Evolutionary conservation across 1,140 invertebrate genomes (phyloP).

Genomic region (Zaprionus lachaisei): DNA sequence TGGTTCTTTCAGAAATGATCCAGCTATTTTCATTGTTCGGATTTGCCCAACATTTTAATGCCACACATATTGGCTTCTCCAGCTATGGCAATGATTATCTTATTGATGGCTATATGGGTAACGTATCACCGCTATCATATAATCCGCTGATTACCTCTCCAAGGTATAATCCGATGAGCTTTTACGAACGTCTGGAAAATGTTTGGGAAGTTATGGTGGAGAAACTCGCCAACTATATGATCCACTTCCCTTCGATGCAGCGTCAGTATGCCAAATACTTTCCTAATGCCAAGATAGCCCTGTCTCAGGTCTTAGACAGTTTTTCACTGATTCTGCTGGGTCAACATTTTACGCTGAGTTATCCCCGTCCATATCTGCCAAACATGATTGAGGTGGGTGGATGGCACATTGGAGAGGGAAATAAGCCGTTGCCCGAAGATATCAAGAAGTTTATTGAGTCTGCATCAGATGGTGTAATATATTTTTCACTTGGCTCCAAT

Average conservation of each 20-base stretch:
- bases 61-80: constrained; percentile 65
- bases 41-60: constrained; percentile 74
- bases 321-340: constrained; percentile 86
- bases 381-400: constrained; percentile 87
- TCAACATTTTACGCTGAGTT: constrained; percentile 85
- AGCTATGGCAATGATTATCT: constrained; percentile 64
- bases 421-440: constrained; percentile 82
- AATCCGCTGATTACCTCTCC: constrained; percentile 71
- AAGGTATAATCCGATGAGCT: constrained; percentile 82
- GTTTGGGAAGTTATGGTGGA: constrained; percentile 40
- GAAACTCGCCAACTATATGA: constrained; percentile 18
- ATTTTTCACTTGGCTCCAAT: constrained; percentile 88
- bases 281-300: constrained; percentile 80
- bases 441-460: constrained; percentile 86
- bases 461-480: constrained; percentile 86
- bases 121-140: constrained; percentile 75
- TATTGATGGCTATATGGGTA: constrained; percentile 63
- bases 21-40: constrained; percentile 59
- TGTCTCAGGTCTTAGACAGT: constrained; percentile 78
- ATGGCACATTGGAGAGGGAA: constrained; percentile 85
- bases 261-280: constrained; percentile 74
- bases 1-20: constrained; percentile 72
- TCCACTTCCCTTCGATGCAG: constrained; percentile 65
- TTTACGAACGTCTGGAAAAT: constrained; percentile 84
- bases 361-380: constrained; percentile 85